Base-by-base conservation (phyloP, 2,113 vertebrate genomes). In the Python bivittatus region DNA sequence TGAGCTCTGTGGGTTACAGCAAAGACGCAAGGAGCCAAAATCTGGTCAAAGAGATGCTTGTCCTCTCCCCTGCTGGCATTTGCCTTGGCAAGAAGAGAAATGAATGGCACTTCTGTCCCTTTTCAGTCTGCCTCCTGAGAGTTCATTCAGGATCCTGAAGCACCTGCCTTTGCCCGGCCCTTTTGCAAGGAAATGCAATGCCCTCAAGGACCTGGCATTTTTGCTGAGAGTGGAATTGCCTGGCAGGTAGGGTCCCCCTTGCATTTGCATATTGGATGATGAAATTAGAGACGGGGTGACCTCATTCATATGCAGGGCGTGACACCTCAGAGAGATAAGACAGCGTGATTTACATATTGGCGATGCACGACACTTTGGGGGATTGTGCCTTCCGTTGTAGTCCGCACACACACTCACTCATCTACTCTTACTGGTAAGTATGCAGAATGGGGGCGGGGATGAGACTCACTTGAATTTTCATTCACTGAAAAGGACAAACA, bases 91-190 rank as follows among this genome's bases (percentile, higher is more conserved):
- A 64, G 88, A 84, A 33, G 79, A 89, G 88, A 38, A 6, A 85
- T 92, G 91, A 89, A 92, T 92, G 57, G 57, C 2, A 17, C 6
- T 42, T 89, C 91, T 89, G 79, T 92, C 44, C 88, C 44, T 29
- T 91, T 54, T 53, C 3, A 87, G 20, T 84, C 56, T 38, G 56
- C 56, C n/a, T 56, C 0, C 20, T 52, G 83, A 61, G 56, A 89
- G 72, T 48, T 42, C 27, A 38, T 84, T 20, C 68, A 15, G 87
- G n/a, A 48, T 88, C 38, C 53, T 27, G 22, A 53, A 89, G 72
- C 87, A 89, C 91, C 91, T 92, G 88, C 33, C 33, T 44, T 85
- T 42, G 57, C 57, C 79, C 12, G 88, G 91, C 57, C 48, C 44
- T 89, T 12, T 17, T 0, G 20, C 44, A 9, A 58, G 25, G 27